phyloP scores from a whole-genome alignment of 1,140 invertebrate species.

The Marisa cornuarietis region DNA sequence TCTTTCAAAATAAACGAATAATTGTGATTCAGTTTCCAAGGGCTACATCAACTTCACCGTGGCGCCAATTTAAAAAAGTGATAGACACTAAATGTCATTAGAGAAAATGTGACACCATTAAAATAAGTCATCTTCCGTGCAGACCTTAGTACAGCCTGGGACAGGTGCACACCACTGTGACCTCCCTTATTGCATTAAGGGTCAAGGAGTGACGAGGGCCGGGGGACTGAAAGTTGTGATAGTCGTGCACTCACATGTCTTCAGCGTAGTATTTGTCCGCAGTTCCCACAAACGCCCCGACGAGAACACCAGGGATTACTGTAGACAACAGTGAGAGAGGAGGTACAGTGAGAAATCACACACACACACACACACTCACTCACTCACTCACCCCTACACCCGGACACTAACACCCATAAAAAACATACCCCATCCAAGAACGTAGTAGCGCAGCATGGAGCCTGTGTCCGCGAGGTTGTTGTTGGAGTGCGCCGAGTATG shows the following conservation, averaged over 20 bases:
- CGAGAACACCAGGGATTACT: conserved; percentile 64
- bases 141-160: no score
- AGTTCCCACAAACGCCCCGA: conserved; percentile 62
- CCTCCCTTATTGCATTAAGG: no score
- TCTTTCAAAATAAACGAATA: no score
- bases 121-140: no score
- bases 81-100: no score
- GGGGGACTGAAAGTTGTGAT: no score
- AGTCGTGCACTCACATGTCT: conserved; percentile 64
- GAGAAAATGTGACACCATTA: no score
- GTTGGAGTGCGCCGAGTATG: conserved; percentile 64
- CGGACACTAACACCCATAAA: background rate
- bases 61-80: no score
- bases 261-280: conserved; percentile 59
- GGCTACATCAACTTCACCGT: no score
- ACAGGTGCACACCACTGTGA: no score
- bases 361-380: background rate
- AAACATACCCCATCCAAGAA: conserved; percentile 61
- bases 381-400: background rate
- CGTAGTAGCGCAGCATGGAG: conserved; percentile 61
- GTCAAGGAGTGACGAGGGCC: no score
- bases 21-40: no score
- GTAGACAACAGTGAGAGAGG: conserved; percentile 21
- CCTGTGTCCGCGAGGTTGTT: conserved; percentile 58
- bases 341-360: background rate